A percentile compares a stretch with the other conserved stretches of the same genome.
These are phyloP conservation scores for Tricholaema leucomelas DNA, from an alignment of 2,113 vertebrate species.

Conservation along the genomic window DNA sequence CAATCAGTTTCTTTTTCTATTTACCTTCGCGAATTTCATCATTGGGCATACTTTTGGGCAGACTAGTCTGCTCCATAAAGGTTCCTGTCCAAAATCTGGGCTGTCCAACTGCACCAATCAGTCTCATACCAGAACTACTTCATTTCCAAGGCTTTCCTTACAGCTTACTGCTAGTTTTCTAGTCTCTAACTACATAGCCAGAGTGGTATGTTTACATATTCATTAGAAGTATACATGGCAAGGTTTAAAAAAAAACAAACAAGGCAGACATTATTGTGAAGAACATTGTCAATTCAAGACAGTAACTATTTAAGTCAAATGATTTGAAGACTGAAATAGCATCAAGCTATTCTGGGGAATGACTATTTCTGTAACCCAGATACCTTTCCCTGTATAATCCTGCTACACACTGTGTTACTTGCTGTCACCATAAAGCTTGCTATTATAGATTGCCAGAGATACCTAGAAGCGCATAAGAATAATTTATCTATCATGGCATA, in stretches of 20 bases:
- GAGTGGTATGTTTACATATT: background rate
- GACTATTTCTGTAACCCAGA: constrained; percentile 35
- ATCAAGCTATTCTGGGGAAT: background rate
- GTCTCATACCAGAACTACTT: background rate
- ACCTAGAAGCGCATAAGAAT: background rate
- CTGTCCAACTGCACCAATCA: background rate
- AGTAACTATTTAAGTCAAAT: constrained; percentile 23
- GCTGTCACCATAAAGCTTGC: constrained; percentile 17
- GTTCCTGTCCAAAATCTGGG: background rate
- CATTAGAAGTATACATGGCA: background rate
- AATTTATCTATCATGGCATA: constrained; percentile 13
- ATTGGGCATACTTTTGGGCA: background rate
- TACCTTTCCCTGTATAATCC: constrained; percentile 12
- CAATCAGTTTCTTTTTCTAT: background rate
- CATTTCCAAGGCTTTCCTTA: background rate
- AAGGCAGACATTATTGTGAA: background rate
- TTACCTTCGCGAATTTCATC: background rate
- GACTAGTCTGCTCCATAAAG: background rate
- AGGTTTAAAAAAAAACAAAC: background rate
- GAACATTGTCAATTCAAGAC: background rate
- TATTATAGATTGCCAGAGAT: constrained; percentile 37
- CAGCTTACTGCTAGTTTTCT: background rate
- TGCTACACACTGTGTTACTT: background rate
- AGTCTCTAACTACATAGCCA: background rate
- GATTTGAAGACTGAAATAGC: background rate